Conservation (phyloP, 2,888 invertebrate species). For the Griposia aprilina region DNA sequence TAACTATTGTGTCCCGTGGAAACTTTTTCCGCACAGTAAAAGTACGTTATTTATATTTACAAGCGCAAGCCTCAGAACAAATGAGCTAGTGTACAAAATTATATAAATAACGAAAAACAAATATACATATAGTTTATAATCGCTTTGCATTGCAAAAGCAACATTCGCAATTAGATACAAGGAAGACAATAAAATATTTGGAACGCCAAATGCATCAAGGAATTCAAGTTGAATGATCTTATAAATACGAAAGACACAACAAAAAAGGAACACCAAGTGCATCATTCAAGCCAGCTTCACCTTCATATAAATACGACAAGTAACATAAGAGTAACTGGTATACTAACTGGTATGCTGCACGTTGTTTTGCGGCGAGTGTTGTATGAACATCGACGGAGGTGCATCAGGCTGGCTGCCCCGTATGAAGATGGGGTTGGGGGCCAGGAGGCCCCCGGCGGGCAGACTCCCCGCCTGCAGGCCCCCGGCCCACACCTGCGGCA, state of each 20-base stretch:
- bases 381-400: conserved; percentile 94
- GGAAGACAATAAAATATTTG: not conserved
- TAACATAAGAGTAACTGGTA: conserved; percentile 47
- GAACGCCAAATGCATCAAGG: not conserved
- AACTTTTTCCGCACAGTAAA: not conserved
- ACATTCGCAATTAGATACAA: conserved; percentile 35
- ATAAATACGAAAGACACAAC: not conserved
- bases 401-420: conserved; percentile 94
- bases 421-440: conserved; percentile 96
- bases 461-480: conserved; percentile 92
- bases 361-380: conserved; percentile 92
- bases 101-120: not conserved
- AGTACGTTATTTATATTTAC: not conserved
- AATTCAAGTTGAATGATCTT: not conserved
- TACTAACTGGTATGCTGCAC: conserved; percentile 88
- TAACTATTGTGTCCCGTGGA: conserved; percentile 3
- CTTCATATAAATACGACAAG: conserved; percentile 1
- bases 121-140: conserved; percentile 14
- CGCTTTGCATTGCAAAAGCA: conserved; percentile 35
- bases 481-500: conserved; percentile 94
- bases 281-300: not conserved
- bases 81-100: not conserved
- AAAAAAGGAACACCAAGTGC: not conserved
- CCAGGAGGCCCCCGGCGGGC: conserved; percentile 91
- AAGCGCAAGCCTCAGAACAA: conserved; percentile 21